phyloP scores from a whole-genome alignment of 2,888 invertebrate genomes.

The Acanthosoma haemorrhoidale region DNA sequence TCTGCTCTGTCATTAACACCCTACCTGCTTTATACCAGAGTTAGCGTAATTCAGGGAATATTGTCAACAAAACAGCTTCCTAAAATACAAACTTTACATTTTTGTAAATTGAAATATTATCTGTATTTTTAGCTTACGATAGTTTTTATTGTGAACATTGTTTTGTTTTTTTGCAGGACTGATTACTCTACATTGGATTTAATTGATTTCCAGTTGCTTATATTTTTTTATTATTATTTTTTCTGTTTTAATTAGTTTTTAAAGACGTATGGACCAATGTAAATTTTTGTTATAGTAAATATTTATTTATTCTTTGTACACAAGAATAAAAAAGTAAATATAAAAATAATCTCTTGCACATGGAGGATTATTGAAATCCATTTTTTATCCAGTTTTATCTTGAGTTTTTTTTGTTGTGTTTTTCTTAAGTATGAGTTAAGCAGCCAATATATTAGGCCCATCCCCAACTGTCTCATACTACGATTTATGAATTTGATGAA shows the following conservation, averaged over 20 bases:
- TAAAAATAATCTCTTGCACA: slow-evolving; percentile 4
- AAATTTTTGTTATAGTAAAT: slow-evolving; percentile 5
- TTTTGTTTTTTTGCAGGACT: neutral
- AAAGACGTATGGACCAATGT: slow-evolving; percentile 6
- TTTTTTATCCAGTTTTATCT: neutral
- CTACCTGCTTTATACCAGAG: neutral
- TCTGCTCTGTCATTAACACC: neutral
- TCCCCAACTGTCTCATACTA: too few relatives aligned
- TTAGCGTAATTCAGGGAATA: neutral
- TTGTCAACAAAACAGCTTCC: too few relatives aligned
- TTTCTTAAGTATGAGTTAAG: too few relatives aligned
- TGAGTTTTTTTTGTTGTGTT: too few relatives aligned
- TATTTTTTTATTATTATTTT: neutral
- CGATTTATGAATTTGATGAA: too few relatives aligned
- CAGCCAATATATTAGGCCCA: too few relatives aligned
- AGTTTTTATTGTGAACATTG: neutral
- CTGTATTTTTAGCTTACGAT: neutral
- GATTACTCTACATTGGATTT: neutral
- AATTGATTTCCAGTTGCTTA: neutral
- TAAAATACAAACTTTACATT: too few relatives aligned
- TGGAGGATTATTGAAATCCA: neutral
- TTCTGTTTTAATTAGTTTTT: slow-evolving; percentile 11
- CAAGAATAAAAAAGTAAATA: slow-evolving; percentile 6
- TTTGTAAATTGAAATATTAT: slow-evolving; percentile 1
- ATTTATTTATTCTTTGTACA: slow-evolving; percentile 14